A percentile compares a stretch with the other conserved stretches of the same genome.
phyloP scores from a whole-genome alignment of 2,888 invertebrate species.

The Drosophila demipolita region DNA sequence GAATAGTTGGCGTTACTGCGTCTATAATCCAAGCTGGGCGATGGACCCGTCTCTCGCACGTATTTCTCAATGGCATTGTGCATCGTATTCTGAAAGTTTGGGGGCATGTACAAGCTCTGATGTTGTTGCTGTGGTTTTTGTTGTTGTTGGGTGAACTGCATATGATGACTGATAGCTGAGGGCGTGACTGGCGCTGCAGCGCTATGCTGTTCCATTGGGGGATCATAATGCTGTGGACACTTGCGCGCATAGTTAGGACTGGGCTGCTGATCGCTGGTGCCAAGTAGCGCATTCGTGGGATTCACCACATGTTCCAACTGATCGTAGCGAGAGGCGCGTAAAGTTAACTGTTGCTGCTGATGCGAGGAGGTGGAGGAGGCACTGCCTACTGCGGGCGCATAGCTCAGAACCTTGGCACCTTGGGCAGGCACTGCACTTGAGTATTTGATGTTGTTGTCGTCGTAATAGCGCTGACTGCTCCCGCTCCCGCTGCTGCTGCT shows the following conservation, averaged over 20 bases:
- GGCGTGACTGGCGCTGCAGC: slow-evolving; percentile 43
- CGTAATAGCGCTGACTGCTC: slow-evolving; percentile 47
- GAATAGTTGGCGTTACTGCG: slow-evolving; percentile 8
- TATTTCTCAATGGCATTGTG: slow-evolving; percentile 74
- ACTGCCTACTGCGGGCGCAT: slow-evolving; percentile 26
- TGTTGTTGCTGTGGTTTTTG: slow-evolving; percentile 39
- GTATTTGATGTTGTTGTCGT: slow-evolving; percentile 58
- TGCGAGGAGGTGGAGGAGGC: slow-evolving; percentile 27
- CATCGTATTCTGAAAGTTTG: slow-evolving; percentile 75
- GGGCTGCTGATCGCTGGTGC: slow-evolving; percentile 75
- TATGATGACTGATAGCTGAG: slow-evolving; percentile 5
- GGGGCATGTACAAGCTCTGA: slow-evolving; percentile 79
- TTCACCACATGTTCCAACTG: slow-evolving; percentile 75
- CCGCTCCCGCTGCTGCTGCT: slow-evolving; percentile 11
- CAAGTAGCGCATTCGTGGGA: slow-evolving; percentile 72
- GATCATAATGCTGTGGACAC: slow-evolving; percentile 79
- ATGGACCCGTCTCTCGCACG: slow-evolving; percentile 60
- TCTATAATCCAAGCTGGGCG: slow-evolving; percentile 65
- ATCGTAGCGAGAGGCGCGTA: slow-evolving; percentile 43
- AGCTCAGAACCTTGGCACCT: slow-evolving; percentile 38
- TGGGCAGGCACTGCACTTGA: slow-evolving; percentile 24
- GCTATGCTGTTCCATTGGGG: slow-evolving; percentile 60
- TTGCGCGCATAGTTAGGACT: slow-evolving; percentile 82
- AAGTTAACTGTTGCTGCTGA: slow-evolving; percentile 1
- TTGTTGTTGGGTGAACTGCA: slow-evolving; percentile 12